Conservation (phyloP, 2,113 vertebrate genomes). For the Gallinago jamesoni region DNA sequence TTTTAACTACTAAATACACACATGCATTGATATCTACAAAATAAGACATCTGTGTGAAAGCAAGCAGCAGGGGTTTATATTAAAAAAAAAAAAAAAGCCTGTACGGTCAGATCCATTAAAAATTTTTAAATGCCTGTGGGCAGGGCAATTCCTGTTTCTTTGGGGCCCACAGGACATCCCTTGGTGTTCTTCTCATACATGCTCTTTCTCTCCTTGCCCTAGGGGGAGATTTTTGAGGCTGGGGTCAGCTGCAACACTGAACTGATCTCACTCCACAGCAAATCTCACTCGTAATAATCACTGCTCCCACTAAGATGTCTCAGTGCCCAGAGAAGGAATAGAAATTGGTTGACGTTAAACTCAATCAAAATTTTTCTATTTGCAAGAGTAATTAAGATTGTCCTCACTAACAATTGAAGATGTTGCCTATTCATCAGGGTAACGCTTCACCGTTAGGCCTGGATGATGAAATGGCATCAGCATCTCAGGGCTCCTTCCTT, state of each 20-base stretch:
- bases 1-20: background rate
- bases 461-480: background rate
- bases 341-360: background rate
- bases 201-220: background rate
- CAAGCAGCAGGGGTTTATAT: background rate
- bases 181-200: background rate
- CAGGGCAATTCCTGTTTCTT: background rate
- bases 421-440: background rate
- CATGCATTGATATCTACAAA: background rate
- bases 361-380: background rate
- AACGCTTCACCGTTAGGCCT: background rate
- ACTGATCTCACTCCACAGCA: background rate
- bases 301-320: background rate
- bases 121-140: background rate
- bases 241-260: background rate
- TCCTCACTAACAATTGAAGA: rapidly evolving
- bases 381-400: background rate
- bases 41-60: background rate
- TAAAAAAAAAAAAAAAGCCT: background rate
- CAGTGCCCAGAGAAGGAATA: background rate
- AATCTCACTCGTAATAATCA: background rate
- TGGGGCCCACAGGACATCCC: rapidly evolving
- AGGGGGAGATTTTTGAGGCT: background rate
- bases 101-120: background rate
- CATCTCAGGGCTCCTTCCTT: background rate